Evolutionary conservation across 2,888 invertebrate species (phyloP).

Genomic region (Neuroscelio doddi): DNA sequence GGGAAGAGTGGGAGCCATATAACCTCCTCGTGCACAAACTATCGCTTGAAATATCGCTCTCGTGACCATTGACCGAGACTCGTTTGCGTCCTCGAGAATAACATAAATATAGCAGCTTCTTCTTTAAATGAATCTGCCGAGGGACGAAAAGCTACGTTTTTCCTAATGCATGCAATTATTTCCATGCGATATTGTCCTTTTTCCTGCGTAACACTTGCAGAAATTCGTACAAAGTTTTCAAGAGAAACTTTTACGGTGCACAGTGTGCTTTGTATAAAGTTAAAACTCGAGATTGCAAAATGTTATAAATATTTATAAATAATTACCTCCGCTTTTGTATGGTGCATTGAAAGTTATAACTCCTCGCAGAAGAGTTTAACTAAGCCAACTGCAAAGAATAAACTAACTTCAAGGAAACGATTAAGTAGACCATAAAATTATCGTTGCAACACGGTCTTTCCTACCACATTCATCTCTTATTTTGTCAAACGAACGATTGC

Average conservation of each 20-base stretch:
- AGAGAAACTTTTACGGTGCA: no score
- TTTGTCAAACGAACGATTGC: conserved; percentile 16
- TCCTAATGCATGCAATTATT: no score
- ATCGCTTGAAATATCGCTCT: conserved; percentile 47
- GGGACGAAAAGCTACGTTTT: no score
- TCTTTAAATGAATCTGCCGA: no score
- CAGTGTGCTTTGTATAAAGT: no score
- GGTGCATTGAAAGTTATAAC: conserved; percentile 19
- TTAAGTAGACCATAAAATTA: conserved; percentile 53
- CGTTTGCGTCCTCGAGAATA: conserved; percentile 19
- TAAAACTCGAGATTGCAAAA: neutral
- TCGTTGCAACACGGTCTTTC: conserved; percentile 25
- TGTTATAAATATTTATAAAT: neutral
- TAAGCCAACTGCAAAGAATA: conserved; percentile 44
- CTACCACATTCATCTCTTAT: conserved; percentile 31
- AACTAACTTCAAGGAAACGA: conserved; percentile 48
- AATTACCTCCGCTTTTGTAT: neutral
- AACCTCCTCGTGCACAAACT: conserved; percentile 38
- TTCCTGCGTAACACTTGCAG: no score
- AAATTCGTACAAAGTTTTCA: no score
- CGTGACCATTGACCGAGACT: conserved; percentile 41
- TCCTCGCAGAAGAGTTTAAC: conserved; percentile 11
- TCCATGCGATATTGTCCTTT: no score
- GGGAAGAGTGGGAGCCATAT: conserved; percentile 19
- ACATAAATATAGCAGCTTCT: conserved; percentile 25